phyloP scores from a whole-genome alignment of 2,888 invertebrate genomes.

The Erebia palarica region DNA sequence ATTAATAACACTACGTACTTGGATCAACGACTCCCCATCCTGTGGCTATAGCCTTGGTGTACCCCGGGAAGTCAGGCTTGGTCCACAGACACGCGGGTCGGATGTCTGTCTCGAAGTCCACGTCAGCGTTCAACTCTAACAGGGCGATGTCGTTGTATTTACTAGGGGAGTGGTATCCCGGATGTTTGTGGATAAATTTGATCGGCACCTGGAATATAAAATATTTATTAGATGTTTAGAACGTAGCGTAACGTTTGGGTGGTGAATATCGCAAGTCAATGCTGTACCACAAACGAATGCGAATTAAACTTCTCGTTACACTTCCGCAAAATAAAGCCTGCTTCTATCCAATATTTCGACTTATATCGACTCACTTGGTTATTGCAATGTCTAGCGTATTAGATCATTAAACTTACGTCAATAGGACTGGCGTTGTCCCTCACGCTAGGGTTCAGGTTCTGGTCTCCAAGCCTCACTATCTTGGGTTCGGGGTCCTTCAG shows the following conservation, averaged over 20 bases:
- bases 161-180: constrained; percentile 75
- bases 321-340: too few species aligned
- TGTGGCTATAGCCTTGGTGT: constrained; percentile 80
- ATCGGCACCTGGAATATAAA: constrained; percentile 62
- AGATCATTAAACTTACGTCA: constrained; percentile 50
- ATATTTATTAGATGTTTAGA: too few species aligned
- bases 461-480: constrained; percentile 82
- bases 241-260: too few species aligned
- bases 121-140: constrained; percentile 74
- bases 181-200: constrained; percentile 73
- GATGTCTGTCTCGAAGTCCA: constrained; percentile 75
- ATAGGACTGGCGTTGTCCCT: constrained; percentile 75
- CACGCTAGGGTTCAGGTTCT: constrained; percentile 72
- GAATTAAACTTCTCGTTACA: too few species aligned
- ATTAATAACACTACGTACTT: constrained; percentile 30
- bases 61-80: constrained; percentile 50
- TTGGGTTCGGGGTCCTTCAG: constrained; percentile 63
- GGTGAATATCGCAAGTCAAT: too few species aligned
- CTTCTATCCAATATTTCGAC: too few species aligned
- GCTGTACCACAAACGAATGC: too few species aligned
- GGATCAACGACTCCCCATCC: constrained; percentile 83
- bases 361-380: not conserved
- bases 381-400: not conserved
- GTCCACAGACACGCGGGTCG: constrained; percentile 85
- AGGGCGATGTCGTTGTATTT: constrained; percentile 87